These are phyloP conservation scores for Ochotona curzoniae DNA, from an alignment of 2,113 vertebrate genomes.

Conservation along the genomic window DNA sequence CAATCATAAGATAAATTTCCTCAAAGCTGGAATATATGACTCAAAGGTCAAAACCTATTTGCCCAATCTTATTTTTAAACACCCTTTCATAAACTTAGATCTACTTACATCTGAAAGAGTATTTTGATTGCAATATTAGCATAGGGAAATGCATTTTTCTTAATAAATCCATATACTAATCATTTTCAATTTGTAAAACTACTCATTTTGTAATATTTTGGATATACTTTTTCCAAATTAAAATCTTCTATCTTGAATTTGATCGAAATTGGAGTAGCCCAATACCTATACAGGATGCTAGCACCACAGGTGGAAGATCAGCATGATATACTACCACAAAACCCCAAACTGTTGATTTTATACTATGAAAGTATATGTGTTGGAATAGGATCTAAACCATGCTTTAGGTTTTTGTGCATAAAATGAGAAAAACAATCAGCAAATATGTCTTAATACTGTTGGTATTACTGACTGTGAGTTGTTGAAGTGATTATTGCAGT, in stretches of 20 bases:
- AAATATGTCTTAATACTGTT: neutral
- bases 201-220: neutral
- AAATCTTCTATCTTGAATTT: neutral
- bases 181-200: neutral
- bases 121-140: neutral
- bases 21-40: slow-evolving; percentile 8
- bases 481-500: neutral
- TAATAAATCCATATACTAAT: neutral
- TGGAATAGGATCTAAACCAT: neutral
- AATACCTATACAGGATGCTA: neutral
- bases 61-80: slow-evolving; percentile 4
- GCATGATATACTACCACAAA: neutral
- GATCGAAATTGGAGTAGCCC: too few species aligned
- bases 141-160: neutral
- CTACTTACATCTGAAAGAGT: slow-evolving; percentile 10
- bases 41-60: slow-evolving; percentile 46
- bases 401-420: neutral
- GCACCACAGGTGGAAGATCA: neutral
- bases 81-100: slow-evolving; percentile 5
- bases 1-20: slow-evolving; percentile 23
- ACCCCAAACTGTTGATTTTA: neutral
- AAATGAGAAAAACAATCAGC: neutral
- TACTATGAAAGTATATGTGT: neutral
- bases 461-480: neutral
- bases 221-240: neutral